Evolutionary conservation across 2,888 invertebrate species (phyloP).

Genomic region (Aproaerema taeniolella): DNA sequence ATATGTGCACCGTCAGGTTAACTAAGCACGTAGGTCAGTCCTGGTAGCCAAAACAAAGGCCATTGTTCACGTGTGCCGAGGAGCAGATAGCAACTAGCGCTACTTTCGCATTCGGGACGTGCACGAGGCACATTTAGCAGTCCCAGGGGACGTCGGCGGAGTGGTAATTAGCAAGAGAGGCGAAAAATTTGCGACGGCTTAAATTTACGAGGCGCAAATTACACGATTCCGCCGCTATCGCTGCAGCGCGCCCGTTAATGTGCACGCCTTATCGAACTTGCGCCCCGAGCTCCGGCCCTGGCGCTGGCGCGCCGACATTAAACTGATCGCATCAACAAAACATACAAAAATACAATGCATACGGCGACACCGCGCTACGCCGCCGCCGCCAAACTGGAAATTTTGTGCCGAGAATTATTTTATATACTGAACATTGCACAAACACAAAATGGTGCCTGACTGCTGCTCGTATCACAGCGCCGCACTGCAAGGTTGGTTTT

Average conservation of each 20-base stretch:
- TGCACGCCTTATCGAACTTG: constrained; percentile 69
- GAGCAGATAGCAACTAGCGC: constrained; percentile 54
- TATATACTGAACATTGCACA: too few species aligned
- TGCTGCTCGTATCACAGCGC: too few species aligned
- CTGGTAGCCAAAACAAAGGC: constrained; percentile 66
- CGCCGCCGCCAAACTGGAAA: constrained; percentile 8
- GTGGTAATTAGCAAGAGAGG: constrained; percentile 74
- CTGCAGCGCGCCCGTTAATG: constrained; percentile 67
- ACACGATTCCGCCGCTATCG: constrained; percentile 72
- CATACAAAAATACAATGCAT: constrained; percentile 39
- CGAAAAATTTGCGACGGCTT: constrained; percentile 76
- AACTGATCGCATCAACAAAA: constrained; percentile 48
- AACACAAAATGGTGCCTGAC: too few species aligned
- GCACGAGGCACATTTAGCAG: constrained; percentile 69
- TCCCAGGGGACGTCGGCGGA: constrained; percentile 67
- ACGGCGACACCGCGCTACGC: constrained; percentile 19
- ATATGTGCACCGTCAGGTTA: too few species aligned
- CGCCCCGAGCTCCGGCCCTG: constrained; percentile 30
- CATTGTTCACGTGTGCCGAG: constrained; percentile 57
- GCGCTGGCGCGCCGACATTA: constrained; percentile 36
- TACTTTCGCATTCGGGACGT: constrained; percentile 68
- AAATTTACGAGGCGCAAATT: constrained; percentile 77
- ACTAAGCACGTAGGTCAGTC: constrained; percentile 42
- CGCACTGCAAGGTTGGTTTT: too few species aligned
- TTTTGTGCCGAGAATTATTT: constrained; percentile 2